Evolutionary conservation across 2,888 invertebrate genomes (phyloP).

Genomic region (Dichetophora obliterata): DNA sequence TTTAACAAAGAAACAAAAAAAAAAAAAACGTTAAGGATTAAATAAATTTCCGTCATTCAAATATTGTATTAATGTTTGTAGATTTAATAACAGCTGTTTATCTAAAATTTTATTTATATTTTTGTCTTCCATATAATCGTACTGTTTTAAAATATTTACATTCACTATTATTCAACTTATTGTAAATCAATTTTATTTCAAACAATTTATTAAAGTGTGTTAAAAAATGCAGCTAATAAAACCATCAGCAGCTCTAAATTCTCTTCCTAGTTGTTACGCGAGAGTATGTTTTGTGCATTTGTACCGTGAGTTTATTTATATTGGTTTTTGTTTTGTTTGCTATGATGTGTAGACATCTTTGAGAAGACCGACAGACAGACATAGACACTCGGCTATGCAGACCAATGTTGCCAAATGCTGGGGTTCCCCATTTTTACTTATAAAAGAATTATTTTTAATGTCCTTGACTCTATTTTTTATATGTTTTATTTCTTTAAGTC

Average conservation of each 20-base stretch:
- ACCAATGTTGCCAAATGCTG: no score
- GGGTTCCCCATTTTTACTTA: no score
- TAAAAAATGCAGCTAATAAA: constrained; percentile 23
- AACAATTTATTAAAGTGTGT: not conserved
- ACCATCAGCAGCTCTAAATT: constrained; percentile 4
- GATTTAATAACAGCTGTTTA: no score
- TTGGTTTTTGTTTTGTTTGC: not conserved
- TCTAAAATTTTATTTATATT: no score
- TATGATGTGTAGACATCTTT: no score
- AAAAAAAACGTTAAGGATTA: not conserved
- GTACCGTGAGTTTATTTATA: not conserved
- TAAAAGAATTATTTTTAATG: no score
- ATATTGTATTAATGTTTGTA: not conserved
- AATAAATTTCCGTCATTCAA: not conserved
- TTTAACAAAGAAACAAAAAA: no score
- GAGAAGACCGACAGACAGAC: not conserved
- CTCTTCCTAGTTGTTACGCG: constrained; percentile 33
- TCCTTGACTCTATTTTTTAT: no score
- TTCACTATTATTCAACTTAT: not conserved
- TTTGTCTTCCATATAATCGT: not conserved
- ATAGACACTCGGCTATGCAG: no score
- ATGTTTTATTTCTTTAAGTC: no score
- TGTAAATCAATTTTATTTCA: not conserved
- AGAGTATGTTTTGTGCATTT: not conserved
- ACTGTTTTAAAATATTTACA: not conserved